phyloP scores from a whole-genome alignment of 1,140 invertebrate species.

The Ceratosolen solmsi region DNA sequence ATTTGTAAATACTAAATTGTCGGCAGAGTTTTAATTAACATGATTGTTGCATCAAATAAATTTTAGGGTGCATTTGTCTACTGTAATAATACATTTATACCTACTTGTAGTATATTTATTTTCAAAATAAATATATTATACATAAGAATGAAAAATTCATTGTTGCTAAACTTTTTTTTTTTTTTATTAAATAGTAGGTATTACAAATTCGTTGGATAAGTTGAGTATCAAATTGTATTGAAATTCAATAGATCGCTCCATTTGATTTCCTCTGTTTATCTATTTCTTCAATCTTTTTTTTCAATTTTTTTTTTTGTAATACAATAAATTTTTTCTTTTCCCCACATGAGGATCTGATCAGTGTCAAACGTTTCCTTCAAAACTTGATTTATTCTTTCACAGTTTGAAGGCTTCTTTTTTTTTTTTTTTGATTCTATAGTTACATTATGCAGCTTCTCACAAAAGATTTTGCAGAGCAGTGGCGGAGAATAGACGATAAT shows the following conservation, averaged over 20 bases:
- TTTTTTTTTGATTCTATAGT: not conserved
- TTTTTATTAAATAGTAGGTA: not conserved
- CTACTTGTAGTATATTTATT: constrained; percentile 50
- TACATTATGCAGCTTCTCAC: not conserved
- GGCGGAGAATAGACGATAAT: constrained; percentile 36
- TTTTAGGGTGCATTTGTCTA: constrained; percentile 42
- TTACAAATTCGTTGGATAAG: not conserved
- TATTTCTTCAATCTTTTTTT: too few species aligned
- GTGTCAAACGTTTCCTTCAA: not conserved
- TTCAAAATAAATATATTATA: constrained; percentile 51
- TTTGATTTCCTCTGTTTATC: not conserved
- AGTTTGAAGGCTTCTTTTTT: not conserved
- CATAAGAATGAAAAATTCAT: constrained; percentile 17
- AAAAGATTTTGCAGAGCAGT: constrained; percentile 33
- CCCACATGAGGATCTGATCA: not conserved
- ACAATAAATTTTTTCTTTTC: not conserved
- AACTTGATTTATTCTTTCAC: not conserved
- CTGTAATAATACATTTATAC: constrained; percentile 50
- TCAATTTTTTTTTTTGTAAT: not conserved
- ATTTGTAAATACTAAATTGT: constrained; percentile 50
- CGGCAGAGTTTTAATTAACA: constrained; percentile 46
- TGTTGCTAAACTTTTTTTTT: not conserved
- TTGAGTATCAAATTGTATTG: not conserved
- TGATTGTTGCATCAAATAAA: constrained; percentile 45
- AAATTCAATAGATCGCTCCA: not conserved